Evolutionary conservation across 2,113 vertebrate species (phyloP).

Genomic region (Spea multiplicata): DNA sequence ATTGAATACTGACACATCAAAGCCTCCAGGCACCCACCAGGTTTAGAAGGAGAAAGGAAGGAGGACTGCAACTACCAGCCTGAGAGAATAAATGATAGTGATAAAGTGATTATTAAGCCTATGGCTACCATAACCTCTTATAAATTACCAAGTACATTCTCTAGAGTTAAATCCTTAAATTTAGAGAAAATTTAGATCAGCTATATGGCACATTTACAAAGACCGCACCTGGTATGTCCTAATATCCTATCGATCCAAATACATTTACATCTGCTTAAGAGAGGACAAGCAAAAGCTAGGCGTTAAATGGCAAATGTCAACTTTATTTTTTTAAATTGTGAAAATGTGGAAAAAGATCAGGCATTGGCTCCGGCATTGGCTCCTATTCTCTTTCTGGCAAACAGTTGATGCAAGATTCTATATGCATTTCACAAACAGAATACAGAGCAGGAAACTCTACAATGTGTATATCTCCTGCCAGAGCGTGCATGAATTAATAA

Average conservation of each 20-base stretch:
- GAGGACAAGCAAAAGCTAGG: too few relatives aligned
- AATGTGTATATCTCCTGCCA: slow-evolving; percentile 6
- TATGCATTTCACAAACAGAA: slow-evolving; percentile 8
- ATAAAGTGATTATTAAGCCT: neutral
- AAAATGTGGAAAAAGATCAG: too few relatives aligned
- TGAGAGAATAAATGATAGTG: neutral
- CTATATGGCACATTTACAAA: too few relatives aligned
- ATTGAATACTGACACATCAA: neutral
- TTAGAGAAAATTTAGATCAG: too few relatives aligned
- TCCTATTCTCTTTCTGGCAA: neutral
- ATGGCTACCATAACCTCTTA: neutral
- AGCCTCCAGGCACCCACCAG: too few relatives aligned
- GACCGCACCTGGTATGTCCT: too few relatives aligned
- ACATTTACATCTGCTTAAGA: too few relatives aligned
- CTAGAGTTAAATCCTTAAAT: too few relatives aligned
- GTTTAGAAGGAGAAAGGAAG: neutral
- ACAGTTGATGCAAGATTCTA: neutral
- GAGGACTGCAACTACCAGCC: neutral
- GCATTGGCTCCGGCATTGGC: neutral
- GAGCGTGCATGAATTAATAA: slow-evolving; percentile 8
- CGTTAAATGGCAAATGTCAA: too few relatives aligned
- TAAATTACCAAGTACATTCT: neutral
- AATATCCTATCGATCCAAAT: too few relatives aligned
- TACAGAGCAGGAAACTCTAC: neutral
- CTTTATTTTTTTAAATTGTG: too few relatives aligned